These are phyloP conservation scores for Hemichromis elongatus DNA, from an alignment of 2,113 vertebrate genomes.

Conservation along the genomic window DNA sequence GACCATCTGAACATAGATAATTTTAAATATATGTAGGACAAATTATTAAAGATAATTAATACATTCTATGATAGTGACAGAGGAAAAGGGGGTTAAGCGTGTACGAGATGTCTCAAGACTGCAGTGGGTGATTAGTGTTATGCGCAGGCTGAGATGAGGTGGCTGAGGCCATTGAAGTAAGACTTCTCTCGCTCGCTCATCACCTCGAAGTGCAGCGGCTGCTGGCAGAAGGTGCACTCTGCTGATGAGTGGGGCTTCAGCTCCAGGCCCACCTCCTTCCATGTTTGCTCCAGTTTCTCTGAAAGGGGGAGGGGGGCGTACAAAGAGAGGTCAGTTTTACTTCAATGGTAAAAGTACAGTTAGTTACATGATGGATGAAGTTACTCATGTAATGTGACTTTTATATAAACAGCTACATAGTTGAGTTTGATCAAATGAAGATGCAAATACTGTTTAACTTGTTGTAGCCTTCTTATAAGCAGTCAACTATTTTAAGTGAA, in stretches of 20 bases:
- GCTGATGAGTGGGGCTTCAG: conserved; percentile 86
- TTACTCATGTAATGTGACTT: not conserved
- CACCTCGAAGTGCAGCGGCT: conserved; percentile 92
- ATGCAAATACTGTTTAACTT: not conserved
- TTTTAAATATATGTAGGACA: conserved; percentile 41
- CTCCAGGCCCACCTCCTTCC: conserved; percentile 85
- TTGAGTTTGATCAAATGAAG: not conserved
- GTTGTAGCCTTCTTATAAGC: not conserved
- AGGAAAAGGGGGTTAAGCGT: conserved; percentile 47
- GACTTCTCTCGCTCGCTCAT: conserved; percentile 93
- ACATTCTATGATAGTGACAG: conserved; percentile 50
- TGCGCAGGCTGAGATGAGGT: conserved; percentile 82
- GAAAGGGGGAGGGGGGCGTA: conserved; percentile 18
- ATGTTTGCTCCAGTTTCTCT: conserved; percentile 85
- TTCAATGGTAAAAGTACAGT: not conserved
- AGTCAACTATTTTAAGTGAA: not conserved
- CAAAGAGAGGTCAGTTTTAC: not conserved
- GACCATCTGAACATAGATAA: conserved; percentile 46
- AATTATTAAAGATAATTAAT: conserved; percentile 50
- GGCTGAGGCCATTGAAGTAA: conserved; percentile 93
- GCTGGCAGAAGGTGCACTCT: conserved; percentile 91
- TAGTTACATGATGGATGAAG: not conserved
- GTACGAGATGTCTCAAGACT: conserved; percentile 1
- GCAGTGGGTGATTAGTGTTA: conserved; percentile 57
- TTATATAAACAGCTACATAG: not conserved